Evolutionary conservation across 2,113 vertebrate species (phyloP).

Genomic region (Eptesicus fuscus): DNA sequence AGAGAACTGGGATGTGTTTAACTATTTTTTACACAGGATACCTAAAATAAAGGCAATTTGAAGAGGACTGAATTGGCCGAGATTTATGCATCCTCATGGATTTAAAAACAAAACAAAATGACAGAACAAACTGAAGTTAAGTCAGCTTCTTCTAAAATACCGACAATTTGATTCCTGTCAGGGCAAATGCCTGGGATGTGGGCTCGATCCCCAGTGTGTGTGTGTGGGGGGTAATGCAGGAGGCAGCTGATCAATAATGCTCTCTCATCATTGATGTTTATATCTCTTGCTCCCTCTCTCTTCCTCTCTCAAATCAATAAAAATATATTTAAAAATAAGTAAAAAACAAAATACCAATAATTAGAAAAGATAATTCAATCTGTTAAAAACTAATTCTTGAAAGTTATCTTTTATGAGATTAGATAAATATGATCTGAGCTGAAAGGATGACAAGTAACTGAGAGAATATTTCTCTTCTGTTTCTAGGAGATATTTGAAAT

Average conservation of each 20-base stretch:
- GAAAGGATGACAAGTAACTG: neutral
- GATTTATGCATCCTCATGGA: neutral
- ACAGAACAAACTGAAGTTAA: neutral
- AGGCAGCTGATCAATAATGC: no score
- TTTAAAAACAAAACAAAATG: neutral
- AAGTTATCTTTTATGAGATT: neutral
- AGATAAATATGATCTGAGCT: neutral
- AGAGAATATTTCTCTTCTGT: conserved; percentile 21
- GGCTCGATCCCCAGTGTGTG: no score
- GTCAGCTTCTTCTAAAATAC: neutral
- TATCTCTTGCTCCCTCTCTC: no score
- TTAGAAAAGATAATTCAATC: neutral
- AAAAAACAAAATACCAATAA: neutral
- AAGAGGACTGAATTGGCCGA: neutral
- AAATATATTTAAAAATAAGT: no score
- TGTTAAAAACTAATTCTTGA: conserved; percentile 16
- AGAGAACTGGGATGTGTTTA: neutral
- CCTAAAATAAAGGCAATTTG: neutral
- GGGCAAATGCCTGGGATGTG: no score
- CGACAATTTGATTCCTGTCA: no score
- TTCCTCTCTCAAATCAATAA: no score
- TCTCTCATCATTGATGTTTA: no score
- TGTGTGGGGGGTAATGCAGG: no score
- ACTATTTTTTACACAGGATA: neutral
- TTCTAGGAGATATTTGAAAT: neutral